Base-by-base conservation (phyloP, 2,113 vertebrate species). In the Toxotes chatareus region DNA sequence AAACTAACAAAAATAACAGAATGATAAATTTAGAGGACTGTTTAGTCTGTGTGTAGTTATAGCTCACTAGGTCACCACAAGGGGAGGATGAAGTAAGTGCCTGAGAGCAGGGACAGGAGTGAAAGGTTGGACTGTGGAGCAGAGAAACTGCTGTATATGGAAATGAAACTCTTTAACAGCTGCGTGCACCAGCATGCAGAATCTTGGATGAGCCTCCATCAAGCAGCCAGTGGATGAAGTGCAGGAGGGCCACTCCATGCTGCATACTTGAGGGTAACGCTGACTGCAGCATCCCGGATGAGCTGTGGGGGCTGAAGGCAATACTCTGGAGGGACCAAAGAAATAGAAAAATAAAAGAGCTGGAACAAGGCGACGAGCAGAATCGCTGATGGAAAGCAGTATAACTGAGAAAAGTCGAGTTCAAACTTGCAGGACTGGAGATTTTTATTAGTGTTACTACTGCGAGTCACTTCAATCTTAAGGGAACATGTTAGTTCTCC, bases 261-360 rank as follows among this genome's bases (percentile, higher is more conserved):
- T 13, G 68, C 77, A 64, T 49, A 62, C 80, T 31, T 8, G 40
- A 59, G 55, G 23, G 61, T 5, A 68, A 57, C 56, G n/a, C 36
- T 34, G 59, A n/a, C 76, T 76, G n/a, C 79, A 83, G 69, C 80
- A 60, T 83, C 61, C 49, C 65, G 56, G 66, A 64, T 72, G 64
- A 80, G 80, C 73, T 80, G 60, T 42, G 68, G 67, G 72, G 53
- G 57, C 76, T 74, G 76, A 57, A 67, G 38, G 68, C 57, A 62
- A 76, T 49, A 47, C 80, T 56, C 62, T 32, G 59, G 42, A 66
- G 67, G 64, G 31, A 66, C 44, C 62, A 19, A n/a, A 73, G 51
- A 60, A 61, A 62, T 69, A 27, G 76, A 69, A 80, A 60, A 61
- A 62, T 69, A 27, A 79, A 69, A 80, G 47, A 68, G 66, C 42